These are phyloP conservation scores for Chiloscyllium punctatum DNA, from an alignment of 2,797 vertebrate species.

Conservation along the genomic window DNA sequence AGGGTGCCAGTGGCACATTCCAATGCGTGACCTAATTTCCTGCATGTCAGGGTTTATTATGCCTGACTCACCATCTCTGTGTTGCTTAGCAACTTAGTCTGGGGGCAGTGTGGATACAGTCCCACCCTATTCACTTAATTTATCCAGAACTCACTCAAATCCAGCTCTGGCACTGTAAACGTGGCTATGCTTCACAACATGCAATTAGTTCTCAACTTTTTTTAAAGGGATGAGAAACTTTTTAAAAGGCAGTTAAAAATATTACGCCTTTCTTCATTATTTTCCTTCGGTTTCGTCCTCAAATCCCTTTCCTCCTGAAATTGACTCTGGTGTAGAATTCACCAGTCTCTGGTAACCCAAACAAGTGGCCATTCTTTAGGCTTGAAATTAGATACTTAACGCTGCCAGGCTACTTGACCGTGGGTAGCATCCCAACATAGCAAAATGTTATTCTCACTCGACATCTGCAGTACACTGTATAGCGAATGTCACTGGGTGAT, in stretches of 20 bases:
- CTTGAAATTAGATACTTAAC: neutral
- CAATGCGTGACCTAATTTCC: conserved; percentile 27
- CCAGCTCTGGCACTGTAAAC: neutral
- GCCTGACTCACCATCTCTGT: conserved; percentile 20
- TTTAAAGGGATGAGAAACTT: neutral
- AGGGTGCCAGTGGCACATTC: conserved; percentile 24
- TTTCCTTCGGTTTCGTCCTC: neutral
- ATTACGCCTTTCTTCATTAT: neutral
- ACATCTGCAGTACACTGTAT: neutral
- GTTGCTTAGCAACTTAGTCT: conserved; percentile 27
- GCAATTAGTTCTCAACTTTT: neutral
- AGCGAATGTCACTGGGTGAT: neutral
- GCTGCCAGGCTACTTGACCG: neutral
- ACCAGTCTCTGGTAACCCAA: neutral
- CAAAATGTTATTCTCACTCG: neutral
- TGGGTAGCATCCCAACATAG: neutral
- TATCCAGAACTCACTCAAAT: neutral
- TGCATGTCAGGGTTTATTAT: conserved; percentile 21
- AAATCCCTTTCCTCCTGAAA: neutral
- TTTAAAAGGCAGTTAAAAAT: neutral
- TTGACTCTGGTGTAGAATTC: neutral
- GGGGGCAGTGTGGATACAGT: conserved; percentile 18
- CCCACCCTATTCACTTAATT: conserved; percentile 32
- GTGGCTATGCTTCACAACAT: neutral
- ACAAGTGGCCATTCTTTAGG: neutral